phyloP scores from a whole-genome alignment of 2,113 vertebrate genomes.

The Ictidomys tridecemlineatus region DNA sequence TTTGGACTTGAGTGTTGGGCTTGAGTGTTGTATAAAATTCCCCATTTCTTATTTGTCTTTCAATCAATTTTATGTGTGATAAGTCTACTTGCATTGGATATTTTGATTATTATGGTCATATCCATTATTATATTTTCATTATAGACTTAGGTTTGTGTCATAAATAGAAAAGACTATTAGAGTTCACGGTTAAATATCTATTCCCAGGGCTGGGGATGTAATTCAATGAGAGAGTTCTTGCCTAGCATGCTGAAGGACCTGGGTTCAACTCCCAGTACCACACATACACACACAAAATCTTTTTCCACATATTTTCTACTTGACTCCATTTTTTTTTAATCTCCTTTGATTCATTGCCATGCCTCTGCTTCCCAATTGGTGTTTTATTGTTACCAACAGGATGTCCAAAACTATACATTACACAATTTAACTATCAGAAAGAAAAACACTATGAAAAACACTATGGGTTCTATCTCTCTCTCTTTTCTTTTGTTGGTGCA shows the following conservation, averaged over 20 bases:
- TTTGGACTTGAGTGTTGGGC: background rate
- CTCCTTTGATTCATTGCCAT: background rate
- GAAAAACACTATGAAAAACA: background rate
- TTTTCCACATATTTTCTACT: background rate
- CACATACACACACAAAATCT: background rate
- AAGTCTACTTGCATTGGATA: background rate
- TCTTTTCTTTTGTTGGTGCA: too few species aligned
- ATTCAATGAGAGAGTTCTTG: background rate
- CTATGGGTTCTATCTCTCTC: background rate
- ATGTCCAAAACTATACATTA: background rate
- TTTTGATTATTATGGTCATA: background rate
- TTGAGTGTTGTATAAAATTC: background rate
- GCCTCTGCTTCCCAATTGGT: rapidly evolving
- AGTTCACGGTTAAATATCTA: background rate
- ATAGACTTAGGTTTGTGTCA: background rate
- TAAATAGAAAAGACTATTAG: background rate
- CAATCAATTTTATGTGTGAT: background rate
- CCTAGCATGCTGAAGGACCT: background rate
- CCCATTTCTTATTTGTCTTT: background rate
- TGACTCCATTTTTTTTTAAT: background rate
- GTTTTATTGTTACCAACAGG: background rate
- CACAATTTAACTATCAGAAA: background rate
- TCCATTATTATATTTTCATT: background rate
- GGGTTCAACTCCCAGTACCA: background rate
- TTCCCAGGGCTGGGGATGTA: background rate